These are phyloP conservation scores for Pangasius djambal DNA, from an alignment of 2,797 vertebrate genomes.

Conservation along the genomic window DNA sequence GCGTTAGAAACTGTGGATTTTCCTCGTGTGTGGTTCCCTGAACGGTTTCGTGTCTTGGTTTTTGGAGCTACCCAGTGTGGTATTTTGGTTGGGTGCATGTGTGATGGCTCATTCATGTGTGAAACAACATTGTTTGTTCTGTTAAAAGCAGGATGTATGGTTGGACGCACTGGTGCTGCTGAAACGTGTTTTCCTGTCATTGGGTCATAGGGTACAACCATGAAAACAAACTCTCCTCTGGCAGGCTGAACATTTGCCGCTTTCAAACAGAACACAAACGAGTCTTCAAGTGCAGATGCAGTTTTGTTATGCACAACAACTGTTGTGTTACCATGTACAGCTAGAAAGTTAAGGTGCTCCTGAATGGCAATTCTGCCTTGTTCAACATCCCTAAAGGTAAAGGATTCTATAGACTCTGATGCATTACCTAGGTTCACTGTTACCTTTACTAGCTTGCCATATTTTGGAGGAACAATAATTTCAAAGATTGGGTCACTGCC, in stretches of 20 bases:
- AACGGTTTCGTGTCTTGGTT: slow-evolving; percentile 65
- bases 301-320: slow-evolving; percentile 59
- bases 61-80: slow-evolving; percentile 66
- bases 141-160: slow-evolving; percentile 50
- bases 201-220: slow-evolving; percentile 78
- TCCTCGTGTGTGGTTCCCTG: slow-evolving; percentile 67
- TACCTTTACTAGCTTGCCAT: slow-evolving; percentile 82
- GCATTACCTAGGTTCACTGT: slow-evolving; percentile 61
- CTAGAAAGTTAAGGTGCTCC: slow-evolving; percentile 73
- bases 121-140: slow-evolving; percentile 56
- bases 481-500: slow-evolving; percentile 83
- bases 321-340: slow-evolving; percentile 53
- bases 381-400: slow-evolving; percentile 86
- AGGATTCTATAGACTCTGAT: slow-evolving; percentile 70
- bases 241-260: slow-evolving; percentile 87
- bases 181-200: slow-evolving; percentile 58
- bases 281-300: slow-evolving; percentile 78
- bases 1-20: slow-evolving; percentile 44
- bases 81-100: slow-evolving; percentile 62
- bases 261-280: slow-evolving; percentile 84
- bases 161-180: slow-evolving; percentile 55
- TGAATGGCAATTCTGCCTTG: slow-evolving; percentile 80
- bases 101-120: slow-evolving; percentile 58
- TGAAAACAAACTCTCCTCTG: slow-evolving; percentile 79
- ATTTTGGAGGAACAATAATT: slow-evolving; percentile 78